Base-by-base conservation (phyloP, 2,888 invertebrate species). In the Limenitis camilla region DNA sequence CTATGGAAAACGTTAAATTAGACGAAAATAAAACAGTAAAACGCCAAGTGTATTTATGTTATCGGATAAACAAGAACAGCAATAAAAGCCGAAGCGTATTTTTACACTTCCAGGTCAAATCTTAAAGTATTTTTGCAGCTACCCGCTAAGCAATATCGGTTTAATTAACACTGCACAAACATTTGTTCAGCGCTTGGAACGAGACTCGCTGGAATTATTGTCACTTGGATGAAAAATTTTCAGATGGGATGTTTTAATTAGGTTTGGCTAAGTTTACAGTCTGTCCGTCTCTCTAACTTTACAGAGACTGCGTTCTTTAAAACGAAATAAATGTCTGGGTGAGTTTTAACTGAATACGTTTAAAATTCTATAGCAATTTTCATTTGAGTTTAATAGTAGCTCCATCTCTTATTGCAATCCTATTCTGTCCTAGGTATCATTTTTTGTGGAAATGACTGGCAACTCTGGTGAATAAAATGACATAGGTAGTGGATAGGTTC, bases 151-250 rank as follows among this genome's bases (percentile, higher is more conserved):
- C 74, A 75, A 76, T 78, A 78, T 71, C 65, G 70, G 64, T 72
- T 76, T 78, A 76, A 78, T 78, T 78, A 77, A 73, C 67, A 65
- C 61, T 54, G 60, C 49, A 64, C 68, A 71, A 78, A 78, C 61
- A 75, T 78, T 78, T 72, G 71, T 61, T 50, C 55, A 64, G 66
- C 74, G 66, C 73, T 71, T 64, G 58, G 49, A 44, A 49, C 40
- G 52, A 42, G 31, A 42, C 36, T 31, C 4, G 30, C 29, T 30
- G 29, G 48, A 44, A 53, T 53, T 49, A 49, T 49, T 49, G 53
- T 53, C 44, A 53, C 53, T 53, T 43, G 41, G 5, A 8, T 31
- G 44, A 40, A 36, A 45, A 36, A 36, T 45, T 45, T 30, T 45
- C 29, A 27, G 44, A 36, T 8, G 35, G 29, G 10, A 11, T 29